Conservation (phyloP, 2,797 vertebrate genomes). For the Calcarius lapponicus region DNA sequence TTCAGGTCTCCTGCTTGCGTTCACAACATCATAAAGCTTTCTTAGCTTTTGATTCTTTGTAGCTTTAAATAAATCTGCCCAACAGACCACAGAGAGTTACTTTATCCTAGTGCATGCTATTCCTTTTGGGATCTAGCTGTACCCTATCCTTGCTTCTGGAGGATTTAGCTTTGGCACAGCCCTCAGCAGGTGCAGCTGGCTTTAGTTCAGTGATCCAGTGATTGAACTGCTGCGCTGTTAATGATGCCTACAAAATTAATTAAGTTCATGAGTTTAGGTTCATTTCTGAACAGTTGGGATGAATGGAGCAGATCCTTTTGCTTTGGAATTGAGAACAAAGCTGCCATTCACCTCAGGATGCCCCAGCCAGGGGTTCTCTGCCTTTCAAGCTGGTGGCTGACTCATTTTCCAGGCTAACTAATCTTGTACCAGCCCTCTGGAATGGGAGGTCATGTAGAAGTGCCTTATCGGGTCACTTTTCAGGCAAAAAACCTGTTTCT, state of each 20-base stretch:
- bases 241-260: neutral
- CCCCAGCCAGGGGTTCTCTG: neutral
- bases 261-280: neutral
- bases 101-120: neutral
- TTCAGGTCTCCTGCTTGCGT: constrained; percentile 16
- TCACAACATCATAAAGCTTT: neutral
- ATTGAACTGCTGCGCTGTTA: neutral
- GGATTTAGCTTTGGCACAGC: neutral
- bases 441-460: neutral
- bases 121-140: neutral
- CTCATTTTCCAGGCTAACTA: neutral
- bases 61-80: constrained; percentile 9
- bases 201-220: neutral
- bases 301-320: neutral
- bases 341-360: neutral
- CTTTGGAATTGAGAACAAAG: neutral
- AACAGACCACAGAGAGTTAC: neutral
- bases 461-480: neutral
- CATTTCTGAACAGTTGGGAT: neutral
- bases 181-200: neutral
- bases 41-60: neutral
- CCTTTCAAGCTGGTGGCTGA: neutral
- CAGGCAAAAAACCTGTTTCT: neutral
- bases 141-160: neutral
- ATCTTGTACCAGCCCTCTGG: neutral